Evolutionary conservation across 2,113 vertebrate genomes (phyloP), one percentile per base, ranked within the genome.

Genomic region (Prinia subflava): DNA sequence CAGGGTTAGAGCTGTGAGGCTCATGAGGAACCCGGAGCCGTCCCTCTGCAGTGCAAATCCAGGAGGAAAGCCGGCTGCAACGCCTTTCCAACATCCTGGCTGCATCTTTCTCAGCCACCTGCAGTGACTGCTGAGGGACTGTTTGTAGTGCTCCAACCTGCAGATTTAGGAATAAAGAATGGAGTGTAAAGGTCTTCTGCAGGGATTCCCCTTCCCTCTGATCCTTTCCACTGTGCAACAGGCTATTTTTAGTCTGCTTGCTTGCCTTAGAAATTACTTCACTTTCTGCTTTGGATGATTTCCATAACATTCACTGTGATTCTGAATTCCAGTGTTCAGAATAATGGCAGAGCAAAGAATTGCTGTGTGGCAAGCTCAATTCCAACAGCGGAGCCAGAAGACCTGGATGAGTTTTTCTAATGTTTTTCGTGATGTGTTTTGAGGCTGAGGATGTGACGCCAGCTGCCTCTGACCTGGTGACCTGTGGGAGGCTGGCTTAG

Each of bases 251-350:
- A 94, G 75, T 75, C 35, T 30, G 23, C 42, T 92, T 87, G n/a
- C 59, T 89, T 88, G 87, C 78, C 59, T 93, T 57, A 88, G 70
- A 86, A 91, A 63, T 95, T 52, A 70, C 87, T 95, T 96, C 75
- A 77, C 42, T 95, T 95, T 92, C 65, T 87, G 76, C 79, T 70
- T 86, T 95, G 90, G 91, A 91, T 15, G 21, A 77, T 84, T 95
- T 92, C 93, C 90, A 80, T 95, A 83, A 44, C 37, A 60, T 83
- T 83, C 74, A 13, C 23, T 90, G 67, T 77, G 78, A 67, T 88
- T 88, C 84, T 91, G 78, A 68, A 47, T 82, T 85, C 81, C 75
- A 69, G 25, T 1, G 4, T 87, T 73, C 39, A 47, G 68, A 59
- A 67, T 80, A 76, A 44, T 21, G 49, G 56, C 35, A 49, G 46